Base-by-base conservation (phyloP, 2,888 invertebrate species). In the Dendrolimus pini region DNA sequence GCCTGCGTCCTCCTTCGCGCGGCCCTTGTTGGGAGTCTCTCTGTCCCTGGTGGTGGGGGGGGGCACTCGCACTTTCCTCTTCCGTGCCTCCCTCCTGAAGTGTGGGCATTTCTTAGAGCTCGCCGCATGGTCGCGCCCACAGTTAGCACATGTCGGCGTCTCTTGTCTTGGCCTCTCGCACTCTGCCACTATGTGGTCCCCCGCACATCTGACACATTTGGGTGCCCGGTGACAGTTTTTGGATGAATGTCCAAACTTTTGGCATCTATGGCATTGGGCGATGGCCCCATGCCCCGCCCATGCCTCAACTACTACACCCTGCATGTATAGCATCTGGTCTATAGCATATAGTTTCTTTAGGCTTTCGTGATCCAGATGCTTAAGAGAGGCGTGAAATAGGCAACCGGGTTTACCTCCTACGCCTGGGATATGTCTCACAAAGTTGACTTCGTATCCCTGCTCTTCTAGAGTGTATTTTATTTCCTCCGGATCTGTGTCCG, bases 91-190 rank as follows among this genome's bases (percentile, higher is more conserved):
- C 13, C 12, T 47, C 54, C 18, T 58, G 59, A 0, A 62, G 58
- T 1, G 61, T 53, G n/a, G 59, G 62, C 0, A 30, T 41, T 1
- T 52, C 10, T 1, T 53, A 57, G 0, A 55, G 54, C 0, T 60
- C 56, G 55, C 62, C 62, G 7, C 41, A 9, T 3, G 53, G n/a
- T 30, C 55, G 54, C 54, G 62, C 61, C 0, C 64, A 53, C 64
- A 65, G 58, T 66, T 67, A 0, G 59, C 60, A 53, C 69, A 67
- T 1, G 57, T 59, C 13, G 62, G 54, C 1, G 60, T 58, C 1
- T 56, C 57, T 2, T 58, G 57, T 0, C 62, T 0, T 53, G 8
- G 1, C 63, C 62, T 0, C 47, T 14, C 14, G 14, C 14, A 14
- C 14, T 14, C 14, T 14, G 14, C 14, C 14, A 14, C 14, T 14